Percentiles rank a stretch among this genome's conserved stretches.
Conservation (phyloP, 2,888 invertebrate genomes). For the Cosmia trapezina region DNA sequence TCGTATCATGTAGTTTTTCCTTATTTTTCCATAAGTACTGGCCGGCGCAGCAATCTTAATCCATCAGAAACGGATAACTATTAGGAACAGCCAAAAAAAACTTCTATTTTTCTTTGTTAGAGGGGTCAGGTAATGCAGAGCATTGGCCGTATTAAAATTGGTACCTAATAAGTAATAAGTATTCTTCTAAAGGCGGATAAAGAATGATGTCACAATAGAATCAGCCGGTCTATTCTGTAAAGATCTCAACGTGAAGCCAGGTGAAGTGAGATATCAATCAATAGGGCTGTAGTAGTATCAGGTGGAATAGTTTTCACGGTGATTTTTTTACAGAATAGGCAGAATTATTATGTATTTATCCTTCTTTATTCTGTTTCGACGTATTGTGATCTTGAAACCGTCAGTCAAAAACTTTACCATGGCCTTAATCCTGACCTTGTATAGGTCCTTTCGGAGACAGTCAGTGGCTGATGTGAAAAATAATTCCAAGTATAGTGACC, state of each 20-base stretch:
- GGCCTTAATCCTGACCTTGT: background rate
- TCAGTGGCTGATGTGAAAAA: background rate
- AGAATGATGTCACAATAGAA: background rate
- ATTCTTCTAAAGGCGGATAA: background rate
- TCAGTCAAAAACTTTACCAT: background rate
- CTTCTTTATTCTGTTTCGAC: background rate
- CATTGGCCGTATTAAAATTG: background rate
- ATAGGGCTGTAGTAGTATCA: background rate
- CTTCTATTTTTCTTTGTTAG: too few species aligned
- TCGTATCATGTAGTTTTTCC: slow-evolving; percentile 43
- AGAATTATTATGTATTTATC: background rate
- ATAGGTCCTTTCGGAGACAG: background rate
- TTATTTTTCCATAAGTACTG: slow-evolving; percentile 46
- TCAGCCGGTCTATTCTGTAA: background rate
- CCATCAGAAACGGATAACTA: slow-evolving; percentile 10
- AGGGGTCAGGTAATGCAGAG: too few species aligned
- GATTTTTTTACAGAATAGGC: background rate
- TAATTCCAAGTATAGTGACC: background rate
- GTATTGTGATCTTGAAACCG: background rate
- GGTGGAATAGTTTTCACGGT: background rate
- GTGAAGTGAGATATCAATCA: background rate
- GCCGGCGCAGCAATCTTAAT: slow-evolving; percentile 16
- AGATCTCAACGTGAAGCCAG: background rate
- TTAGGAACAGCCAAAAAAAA: background rate
- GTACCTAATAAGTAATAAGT: background rate